These are phyloP conservation scores for Limnephilus marmoratus DNA, from an alignment of 2,888 invertebrate genomes.

Conservation along the genomic window DNA sequence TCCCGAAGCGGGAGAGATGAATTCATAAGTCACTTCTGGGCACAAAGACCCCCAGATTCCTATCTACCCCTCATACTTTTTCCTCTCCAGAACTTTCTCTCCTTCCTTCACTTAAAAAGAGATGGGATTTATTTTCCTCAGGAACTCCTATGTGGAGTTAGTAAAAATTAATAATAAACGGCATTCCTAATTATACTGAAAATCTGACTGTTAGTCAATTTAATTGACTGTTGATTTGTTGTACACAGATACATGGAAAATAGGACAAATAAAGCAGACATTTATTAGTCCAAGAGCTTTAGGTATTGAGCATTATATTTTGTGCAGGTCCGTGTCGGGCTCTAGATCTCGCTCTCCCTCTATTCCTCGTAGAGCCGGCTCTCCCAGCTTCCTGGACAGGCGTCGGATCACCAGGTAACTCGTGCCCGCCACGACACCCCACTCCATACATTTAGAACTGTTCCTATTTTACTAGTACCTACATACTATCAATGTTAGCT, in stretches of 20 bases:
- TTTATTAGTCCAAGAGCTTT: not conserved
- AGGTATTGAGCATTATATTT: conserved; percentile 11
- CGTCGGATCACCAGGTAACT: conserved; percentile 95
- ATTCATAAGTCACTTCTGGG: too few relatives aligned
- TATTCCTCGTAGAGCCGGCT: conserved; percentile 93
- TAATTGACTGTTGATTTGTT: not conserved
- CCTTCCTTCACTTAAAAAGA: too few relatives aligned
- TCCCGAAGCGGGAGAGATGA: too few relatives aligned
- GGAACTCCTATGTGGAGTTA: too few relatives aligned
- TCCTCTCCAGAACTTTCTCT: too few relatives aligned
- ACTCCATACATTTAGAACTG: not conserved
- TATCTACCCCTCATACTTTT: too few relatives aligned
- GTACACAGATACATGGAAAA: not conserved
- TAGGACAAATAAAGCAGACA: not conserved
- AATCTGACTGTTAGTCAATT: too few relatives aligned
- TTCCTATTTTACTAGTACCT: not conserved
- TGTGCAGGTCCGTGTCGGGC: conserved; percentile 72
- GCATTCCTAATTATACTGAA: too few relatives aligned
- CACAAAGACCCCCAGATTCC: too few relatives aligned
- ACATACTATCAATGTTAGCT: conserved; percentile 17
- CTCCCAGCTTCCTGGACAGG: conserved; percentile 95
- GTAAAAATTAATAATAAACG: too few relatives aligned
- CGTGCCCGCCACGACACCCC: not conserved
- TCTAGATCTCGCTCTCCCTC: conserved; percentile 88
- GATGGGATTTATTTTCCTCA: too few relatives aligned